phyloP scores from a whole-genome alignment of 2,888 invertebrate species.

The Pediacus dermestoides region DNA sequence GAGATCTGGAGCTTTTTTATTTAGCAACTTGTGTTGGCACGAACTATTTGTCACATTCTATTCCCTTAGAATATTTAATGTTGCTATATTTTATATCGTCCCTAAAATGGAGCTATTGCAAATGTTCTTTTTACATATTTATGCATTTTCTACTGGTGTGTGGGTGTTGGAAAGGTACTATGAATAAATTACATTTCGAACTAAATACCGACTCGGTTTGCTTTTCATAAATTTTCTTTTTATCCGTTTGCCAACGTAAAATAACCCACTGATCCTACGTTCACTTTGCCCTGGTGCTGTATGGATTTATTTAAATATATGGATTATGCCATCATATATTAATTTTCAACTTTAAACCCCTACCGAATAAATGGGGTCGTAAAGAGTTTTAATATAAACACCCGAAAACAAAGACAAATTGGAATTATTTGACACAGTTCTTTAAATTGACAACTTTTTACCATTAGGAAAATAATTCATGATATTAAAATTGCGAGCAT shows the following conservation, averaged over 20 bases:
- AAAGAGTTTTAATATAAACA: no score
- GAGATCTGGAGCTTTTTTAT: slow-evolving; percentile 35
- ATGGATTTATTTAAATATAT: no score
- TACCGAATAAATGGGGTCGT: no score
- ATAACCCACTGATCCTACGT: no score
- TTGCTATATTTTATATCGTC: slow-evolving; percentile 29
- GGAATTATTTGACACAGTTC: no score
- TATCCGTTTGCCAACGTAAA: slow-evolving; percentile 1
- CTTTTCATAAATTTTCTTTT: slow-evolving; percentile 16
- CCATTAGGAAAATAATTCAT: no score
- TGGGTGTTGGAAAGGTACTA: slow-evolving; percentile 11
- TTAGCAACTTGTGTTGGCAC: slow-evolving; percentile 35
- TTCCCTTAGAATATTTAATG: slow-evolving; percentile 37
- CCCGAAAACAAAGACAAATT: no score
- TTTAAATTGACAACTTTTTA: no score
- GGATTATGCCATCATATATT: no score
- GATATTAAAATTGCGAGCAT: no score
- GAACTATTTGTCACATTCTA: slow-evolving; percentile 40
- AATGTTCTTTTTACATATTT: slow-evolving; percentile 14
- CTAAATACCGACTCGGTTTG: slow-evolving; percentile 14
- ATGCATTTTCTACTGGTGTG: slow-evolving; percentile 15
- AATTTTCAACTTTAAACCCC: no score
- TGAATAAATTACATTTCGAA: slow-evolving; percentile 17
- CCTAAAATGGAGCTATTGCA: slow-evolving; percentile 15
- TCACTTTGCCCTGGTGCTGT: no score